A percentile compares a stretch with the other conserved stretches of the same genome.
phyloP scores from a whole-genome alignment of 2,797 vertebrate species.

The Trichosurus vulpecula region DNA sequence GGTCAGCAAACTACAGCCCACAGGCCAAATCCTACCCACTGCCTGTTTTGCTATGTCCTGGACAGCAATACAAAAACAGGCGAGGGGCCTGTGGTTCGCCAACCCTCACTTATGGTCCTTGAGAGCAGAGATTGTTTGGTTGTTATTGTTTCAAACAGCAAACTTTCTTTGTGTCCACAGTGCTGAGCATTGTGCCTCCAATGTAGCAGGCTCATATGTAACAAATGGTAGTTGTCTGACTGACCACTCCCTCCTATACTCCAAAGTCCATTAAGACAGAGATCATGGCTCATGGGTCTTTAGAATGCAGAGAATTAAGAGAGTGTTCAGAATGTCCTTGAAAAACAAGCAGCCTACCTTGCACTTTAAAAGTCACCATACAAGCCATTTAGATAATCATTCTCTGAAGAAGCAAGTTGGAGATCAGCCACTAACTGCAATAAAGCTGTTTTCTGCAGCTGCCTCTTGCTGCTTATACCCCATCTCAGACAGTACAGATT shows the following conservation, averaged over 20 bases:
- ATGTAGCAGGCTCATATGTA: not conserved
- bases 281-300: not conserved
- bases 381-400: not conserved
- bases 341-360: not conserved
- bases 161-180: not conserved
- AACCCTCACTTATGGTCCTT: not conserved
- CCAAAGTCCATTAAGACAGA: not conserved
- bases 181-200: not conserved
- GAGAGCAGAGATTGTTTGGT: not conserved
- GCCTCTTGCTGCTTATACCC: not conserved
- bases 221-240: not conserved
- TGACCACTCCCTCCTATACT: not conserved
- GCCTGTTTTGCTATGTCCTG: not conserved
- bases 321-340: not conserved
- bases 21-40: not conserved
- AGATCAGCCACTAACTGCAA: not conserved
- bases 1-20: not conserved
- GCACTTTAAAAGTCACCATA: not conserved
- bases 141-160: not conserved
- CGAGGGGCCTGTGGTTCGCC: not conserved
- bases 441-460: not conserved
- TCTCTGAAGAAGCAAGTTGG: not conserved
- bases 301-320: not conserved
- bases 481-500: not conserved
- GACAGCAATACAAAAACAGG: not conserved